Conservation (phyloP, 2,888 invertebrate genomes). For the Philhelius pedissequus region DNA sequence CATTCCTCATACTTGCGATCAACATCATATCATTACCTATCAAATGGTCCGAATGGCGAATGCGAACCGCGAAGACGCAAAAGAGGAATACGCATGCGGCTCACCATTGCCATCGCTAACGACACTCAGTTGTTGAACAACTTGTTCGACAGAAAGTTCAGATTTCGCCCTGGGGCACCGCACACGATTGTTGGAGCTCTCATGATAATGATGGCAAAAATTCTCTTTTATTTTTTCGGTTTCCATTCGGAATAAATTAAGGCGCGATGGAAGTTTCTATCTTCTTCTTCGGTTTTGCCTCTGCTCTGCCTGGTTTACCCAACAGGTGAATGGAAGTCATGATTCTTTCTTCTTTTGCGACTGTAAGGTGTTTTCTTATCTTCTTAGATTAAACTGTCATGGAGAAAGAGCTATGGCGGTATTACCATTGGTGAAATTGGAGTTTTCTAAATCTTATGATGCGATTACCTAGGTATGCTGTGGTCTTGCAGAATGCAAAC, state of each 20-base stretch:
- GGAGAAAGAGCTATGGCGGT: conserved; percentile 23
- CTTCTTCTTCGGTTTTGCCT: conserved; percentile 17
- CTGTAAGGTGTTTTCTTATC: conserved; percentile 13
- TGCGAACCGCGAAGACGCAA: neutral
- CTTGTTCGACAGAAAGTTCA: conserved; percentile 64
- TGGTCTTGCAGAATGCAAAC: neutral
- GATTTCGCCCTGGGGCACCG: conserved; percentile 58
- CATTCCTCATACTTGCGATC: conserved; percentile 40
- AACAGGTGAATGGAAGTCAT: conserved; percentile 41
- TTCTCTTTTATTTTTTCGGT: conserved; percentile 8
- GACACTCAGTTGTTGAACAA: conserved; percentile 51
- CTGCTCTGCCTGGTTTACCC: neutral
- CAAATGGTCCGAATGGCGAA: neutral
- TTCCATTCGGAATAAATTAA: conserved; percentile 57
- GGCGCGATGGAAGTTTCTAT: conserved; percentile 30
- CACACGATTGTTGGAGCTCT: neutral
- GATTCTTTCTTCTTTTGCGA: conserved; percentile 31
- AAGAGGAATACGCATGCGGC: neutral
- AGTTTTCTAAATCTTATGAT: neutral
- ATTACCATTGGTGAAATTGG: conserved; percentile 2
- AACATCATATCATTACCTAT: conserved; percentile 22
- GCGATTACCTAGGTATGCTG: neutral
- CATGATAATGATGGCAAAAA: neutral
- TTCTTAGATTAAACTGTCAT: conserved; percentile 2
- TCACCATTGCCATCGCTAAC: neutral